Percentiles rank a stretch among this genome's conserved stretches.
phyloP scores from a whole-genome alignment of 2,113 vertebrate species.

The Phylloscopus trochilus region DNA sequence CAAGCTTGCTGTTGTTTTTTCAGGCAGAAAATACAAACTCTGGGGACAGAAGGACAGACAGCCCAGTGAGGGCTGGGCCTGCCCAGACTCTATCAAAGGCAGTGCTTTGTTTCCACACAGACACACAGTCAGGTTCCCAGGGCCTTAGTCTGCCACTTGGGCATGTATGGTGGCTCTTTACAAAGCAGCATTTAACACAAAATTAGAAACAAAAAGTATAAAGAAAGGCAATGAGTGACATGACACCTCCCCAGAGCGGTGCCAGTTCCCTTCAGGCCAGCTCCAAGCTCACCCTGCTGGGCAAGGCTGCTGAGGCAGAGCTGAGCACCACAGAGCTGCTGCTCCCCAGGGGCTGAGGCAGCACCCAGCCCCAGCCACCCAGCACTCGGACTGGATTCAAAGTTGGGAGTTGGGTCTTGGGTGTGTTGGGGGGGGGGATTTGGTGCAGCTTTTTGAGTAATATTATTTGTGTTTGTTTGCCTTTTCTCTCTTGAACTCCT shows the following conservation, averaged over 20 bases:
- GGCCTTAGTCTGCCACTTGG: not conserved
- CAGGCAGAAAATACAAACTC: not conserved
- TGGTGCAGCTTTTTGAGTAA: not conserved
- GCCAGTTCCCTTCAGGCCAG: not conserved
- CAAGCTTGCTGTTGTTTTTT: not conserved
- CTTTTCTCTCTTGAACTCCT: not conserved
- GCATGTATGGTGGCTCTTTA: not conserved
- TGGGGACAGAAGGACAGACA: not conserved
- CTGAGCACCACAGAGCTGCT: not conserved
- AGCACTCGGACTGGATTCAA: fast-evolving
- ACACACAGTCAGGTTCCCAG: not conserved
- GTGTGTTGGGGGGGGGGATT: not conserved
- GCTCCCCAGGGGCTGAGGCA: not conserved
- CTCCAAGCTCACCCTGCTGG: fast-evolving
- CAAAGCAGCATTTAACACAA: not conserved
- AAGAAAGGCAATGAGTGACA: not conserved
- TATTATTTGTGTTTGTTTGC: not conserved
- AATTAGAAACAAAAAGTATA: not conserved
- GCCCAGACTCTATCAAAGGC: not conserved
- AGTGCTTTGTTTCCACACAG: not conserved
- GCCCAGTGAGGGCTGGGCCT: not conserved
- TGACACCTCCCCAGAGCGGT: fast-evolving
- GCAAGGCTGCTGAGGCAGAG: not conserved
- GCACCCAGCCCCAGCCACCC: not conserved
- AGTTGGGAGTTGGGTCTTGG: not conserved